Evolutionary conservation across 1,140 invertebrate species (phyloP).

Genomic region (Colletes latitarsis): DNA sequence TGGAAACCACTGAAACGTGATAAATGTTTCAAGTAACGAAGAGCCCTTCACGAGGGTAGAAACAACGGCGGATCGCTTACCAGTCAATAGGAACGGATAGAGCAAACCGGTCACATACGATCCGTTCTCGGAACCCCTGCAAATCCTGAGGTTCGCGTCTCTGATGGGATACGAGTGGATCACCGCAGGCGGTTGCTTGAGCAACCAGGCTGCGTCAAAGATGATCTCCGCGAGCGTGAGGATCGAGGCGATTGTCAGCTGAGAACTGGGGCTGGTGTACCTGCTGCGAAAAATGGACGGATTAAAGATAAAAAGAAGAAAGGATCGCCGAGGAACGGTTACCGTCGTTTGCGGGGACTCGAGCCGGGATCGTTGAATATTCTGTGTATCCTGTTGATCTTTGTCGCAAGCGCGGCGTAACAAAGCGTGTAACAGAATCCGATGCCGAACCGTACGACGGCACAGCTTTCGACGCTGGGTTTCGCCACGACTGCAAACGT

Average conservation of each 20-base stretch:
- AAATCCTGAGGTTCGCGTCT: conserved; percentile 75
- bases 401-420: conserved; percentile 83
- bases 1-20: conserved; percentile 82
- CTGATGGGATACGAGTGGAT: conserved; percentile 78
- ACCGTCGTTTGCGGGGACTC: conserved; percentile 75
- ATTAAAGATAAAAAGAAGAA: too few relatives aligned
- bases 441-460: conserved; percentile 82
- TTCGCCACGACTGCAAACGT: conserved; percentile 83
- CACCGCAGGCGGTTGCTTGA: conserved; percentile 78
- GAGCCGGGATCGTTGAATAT: conserved; percentile 80
- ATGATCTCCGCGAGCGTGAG: conserved; percentile 82
- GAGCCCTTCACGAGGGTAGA: too few relatives aligned
- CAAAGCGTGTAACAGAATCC: conserved; percentile 83
- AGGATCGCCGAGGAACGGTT: not conserved
- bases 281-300: conserved; percentile 38
- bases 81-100: conserved; percentile 83
- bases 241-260: conserved; percentile 81
- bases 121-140: conserved; percentile 81
- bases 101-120: conserved; percentile 82
- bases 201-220: conserved; percentile 82
- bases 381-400: conserved; percentile 83
- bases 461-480: conserved; percentile 79
- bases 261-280: conserved; percentile 81
- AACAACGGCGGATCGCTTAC: conserved; percentile 46
- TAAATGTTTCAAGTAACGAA: not conserved